Conservation (phyloP, 2,113 vertebrate genomes). For the Gallinago jamesoni region DNA sequence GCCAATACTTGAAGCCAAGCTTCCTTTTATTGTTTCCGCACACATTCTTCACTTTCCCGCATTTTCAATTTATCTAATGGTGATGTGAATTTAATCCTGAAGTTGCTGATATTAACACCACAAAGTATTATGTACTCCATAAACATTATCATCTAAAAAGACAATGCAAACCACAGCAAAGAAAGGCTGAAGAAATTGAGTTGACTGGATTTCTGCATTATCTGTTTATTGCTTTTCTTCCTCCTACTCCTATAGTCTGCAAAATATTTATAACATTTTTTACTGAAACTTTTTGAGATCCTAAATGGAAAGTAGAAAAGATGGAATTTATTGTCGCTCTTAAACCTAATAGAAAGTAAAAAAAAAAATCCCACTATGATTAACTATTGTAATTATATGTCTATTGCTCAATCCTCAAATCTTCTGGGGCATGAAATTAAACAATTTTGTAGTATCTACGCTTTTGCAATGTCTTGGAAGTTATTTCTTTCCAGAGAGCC, state of each 20-base stretch:
- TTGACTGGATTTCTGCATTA: background rate
- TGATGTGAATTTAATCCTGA: background rate
- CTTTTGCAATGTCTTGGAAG: background rate
- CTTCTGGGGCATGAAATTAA: slow-evolving; percentile 38
- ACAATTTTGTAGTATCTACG: background rate
- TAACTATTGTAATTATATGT: slow-evolving; percentile 4
- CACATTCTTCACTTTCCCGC: background rate
- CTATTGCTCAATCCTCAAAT: slow-evolving; percentile 26
- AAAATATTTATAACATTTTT: background rate
- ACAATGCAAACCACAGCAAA: background rate
- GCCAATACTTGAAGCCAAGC: background rate
- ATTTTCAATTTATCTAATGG: background rate
- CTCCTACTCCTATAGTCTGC: background rate
- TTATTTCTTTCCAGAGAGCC: background rate
- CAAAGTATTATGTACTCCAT: background rate
- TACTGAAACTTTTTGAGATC: background rate
- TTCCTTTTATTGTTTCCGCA: background rate
- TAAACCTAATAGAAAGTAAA: background rate
- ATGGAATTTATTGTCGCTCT: background rate
- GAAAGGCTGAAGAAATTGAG: background rate
- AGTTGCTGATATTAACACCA: background rate
- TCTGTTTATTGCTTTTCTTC: background rate
- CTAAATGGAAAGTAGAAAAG: background rate
- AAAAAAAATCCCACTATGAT: background rate
- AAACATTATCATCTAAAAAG: background rate